Evolutionary conservation across 2,888 invertebrate species (phyloP), one percentile per base, ranked within the genome.

Genomic region (Sphecodes monilicornis): DNA sequence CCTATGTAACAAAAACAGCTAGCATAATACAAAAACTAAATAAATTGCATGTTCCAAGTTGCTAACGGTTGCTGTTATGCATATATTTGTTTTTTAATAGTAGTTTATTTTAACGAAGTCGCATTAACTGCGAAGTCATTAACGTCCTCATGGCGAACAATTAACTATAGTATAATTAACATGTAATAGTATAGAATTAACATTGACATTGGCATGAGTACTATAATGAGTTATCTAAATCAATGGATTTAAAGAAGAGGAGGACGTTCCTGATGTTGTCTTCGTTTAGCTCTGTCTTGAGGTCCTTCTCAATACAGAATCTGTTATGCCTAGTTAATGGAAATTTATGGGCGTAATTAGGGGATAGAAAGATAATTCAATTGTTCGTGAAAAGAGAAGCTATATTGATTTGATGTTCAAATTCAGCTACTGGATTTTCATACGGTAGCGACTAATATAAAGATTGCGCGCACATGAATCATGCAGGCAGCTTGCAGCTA

Each of bases 391-490:
- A 8, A 36, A 4, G 32, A 36, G 66, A 39, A 36, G 36, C 1
- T 1, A 39, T 36, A 0, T 32, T 11, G 66, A n/a, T 10, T 11
- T 11, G 11, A 32, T n/a, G 32, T 66, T 22, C n/a, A 39, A 66
- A 66, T 36, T 66, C 36, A 10, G 22, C 22, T 11, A 66, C n/a
- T 36, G 22, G 36, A 66, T 66, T 36, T 36, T 36, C 32, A 66
- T 36, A 66, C 32, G 39, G 66, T 39, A 66, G 66, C 36, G 22
- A 66, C 66, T 36, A 39, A 39, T 22, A 22, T 11, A 22, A 11
- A 3, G 66, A n/a, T 22, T 39, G n/a, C n/a, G 36, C 36, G 22
- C 36, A 11, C 69, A 69, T 60, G 41, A 77, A 77, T 77, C 57
- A 36, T 26, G 54, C 39, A 50, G 26, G 32, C 29, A 36, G 43